Evolutionary conservation across 2,113 vertebrate genomes (phyloP).

Genomic region (Pollachius pollachius): DNA sequence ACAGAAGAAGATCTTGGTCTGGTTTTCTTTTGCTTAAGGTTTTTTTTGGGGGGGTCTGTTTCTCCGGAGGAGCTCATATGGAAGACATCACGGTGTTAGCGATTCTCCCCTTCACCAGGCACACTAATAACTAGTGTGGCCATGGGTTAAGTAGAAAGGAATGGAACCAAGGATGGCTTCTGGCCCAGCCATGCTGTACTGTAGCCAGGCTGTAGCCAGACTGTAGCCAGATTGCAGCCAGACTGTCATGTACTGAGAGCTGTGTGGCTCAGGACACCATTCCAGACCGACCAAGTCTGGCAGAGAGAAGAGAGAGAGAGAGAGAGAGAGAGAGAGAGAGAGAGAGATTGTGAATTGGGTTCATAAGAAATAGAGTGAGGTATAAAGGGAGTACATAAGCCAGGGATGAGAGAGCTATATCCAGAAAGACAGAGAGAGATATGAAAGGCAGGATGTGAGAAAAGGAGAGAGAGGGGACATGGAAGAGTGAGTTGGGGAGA

Average conservation of each 20-base stretch:
- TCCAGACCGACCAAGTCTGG: slow-evolving; percentile 38
- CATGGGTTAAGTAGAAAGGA: slow-evolving; percentile 70
- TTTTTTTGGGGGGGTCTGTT: background rate
- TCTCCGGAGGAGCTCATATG: slow-evolving; percentile 64
- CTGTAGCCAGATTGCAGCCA: too few relatives aligned
- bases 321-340: slow-evolving; percentile 29
- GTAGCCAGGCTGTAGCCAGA: slow-evolving; percentile 20
- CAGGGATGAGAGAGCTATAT: slow-evolving; percentile 6
- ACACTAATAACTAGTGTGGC: slow-evolving; percentile 70
- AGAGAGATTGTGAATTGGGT: background rate
- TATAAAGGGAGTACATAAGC: slow-evolving; percentile 30
- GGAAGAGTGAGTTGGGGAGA: too few relatives aligned
- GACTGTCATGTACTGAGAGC: slow-evolving; percentile 23
- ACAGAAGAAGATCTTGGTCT: too few relatives aligned
- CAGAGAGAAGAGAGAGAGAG: slow-evolving; percentile 29
- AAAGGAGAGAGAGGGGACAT: background rate
- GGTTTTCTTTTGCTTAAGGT: too few relatives aligned
- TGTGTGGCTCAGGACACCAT: slow-evolving; percentile 37
- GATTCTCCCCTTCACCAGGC: slow-evolving; percentile 45
- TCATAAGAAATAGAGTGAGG: slow-evolving; percentile 1
- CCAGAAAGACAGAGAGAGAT: too few relatives aligned
- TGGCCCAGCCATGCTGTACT: slow-evolving; percentile 55
- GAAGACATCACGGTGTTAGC: slow-evolving; percentile 67
- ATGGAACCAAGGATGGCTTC: slow-evolving; percentile 70
- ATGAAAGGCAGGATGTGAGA: slow-evolving; percentile 12